Conservation (phyloP, 1,140 invertebrate genomes). For the Cecropterus lyciades region DNA sequence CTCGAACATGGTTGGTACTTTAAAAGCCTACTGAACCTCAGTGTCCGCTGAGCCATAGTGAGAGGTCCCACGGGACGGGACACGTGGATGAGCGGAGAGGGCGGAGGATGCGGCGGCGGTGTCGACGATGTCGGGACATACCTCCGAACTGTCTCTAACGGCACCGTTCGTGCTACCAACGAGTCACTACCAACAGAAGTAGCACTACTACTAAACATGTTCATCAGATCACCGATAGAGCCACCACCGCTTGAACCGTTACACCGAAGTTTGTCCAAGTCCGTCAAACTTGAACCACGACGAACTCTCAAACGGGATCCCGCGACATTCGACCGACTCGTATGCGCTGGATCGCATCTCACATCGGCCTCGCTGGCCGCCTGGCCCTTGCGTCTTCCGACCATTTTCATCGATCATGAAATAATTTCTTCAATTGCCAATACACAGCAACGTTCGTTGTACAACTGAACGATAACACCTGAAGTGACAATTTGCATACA, state of each 20-base stretch:
- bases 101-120: slow-evolving; percentile 65
- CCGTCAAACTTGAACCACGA: slow-evolving; percentile 89
- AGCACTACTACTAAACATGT: slow-evolving; percentile 88
- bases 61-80: slow-evolving; percentile 75
- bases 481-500: slow-evolving; percentile 73
- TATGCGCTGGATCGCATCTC: slow-evolving; percentile 57
- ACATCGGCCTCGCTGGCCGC: slow-evolving; percentile 76
- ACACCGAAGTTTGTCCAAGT: slow-evolving; percentile 86
- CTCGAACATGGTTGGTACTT: slow-evolving; percentile 79
- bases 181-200: slow-evolving; percentile 88
- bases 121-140: slow-evolving; percentile 76
- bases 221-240: slow-evolving; percentile 92
- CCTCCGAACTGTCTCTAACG: slow-evolving; percentile 87
- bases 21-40: slow-evolving; percentile 87
- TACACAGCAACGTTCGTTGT: slow-evolving; percentile 45
- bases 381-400: slow-evolving; percentile 66
- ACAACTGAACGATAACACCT: slow-evolving; percentile 68
- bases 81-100: slow-evolving; percentile 71
- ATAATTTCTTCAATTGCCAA: slow-evolving; percentile 35
- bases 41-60: slow-evolving; percentile 87
- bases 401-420: slow-evolving; percentile 57
- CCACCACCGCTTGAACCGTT: slow-evolving; percentile 85
- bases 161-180: slow-evolving; percentile 88
- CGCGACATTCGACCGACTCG: slow-evolving; percentile 48
- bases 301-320: slow-evolving; percentile 84